Conservation (phyloP, 1,140 invertebrate species). For the Drosophila takahashii region DNA sequence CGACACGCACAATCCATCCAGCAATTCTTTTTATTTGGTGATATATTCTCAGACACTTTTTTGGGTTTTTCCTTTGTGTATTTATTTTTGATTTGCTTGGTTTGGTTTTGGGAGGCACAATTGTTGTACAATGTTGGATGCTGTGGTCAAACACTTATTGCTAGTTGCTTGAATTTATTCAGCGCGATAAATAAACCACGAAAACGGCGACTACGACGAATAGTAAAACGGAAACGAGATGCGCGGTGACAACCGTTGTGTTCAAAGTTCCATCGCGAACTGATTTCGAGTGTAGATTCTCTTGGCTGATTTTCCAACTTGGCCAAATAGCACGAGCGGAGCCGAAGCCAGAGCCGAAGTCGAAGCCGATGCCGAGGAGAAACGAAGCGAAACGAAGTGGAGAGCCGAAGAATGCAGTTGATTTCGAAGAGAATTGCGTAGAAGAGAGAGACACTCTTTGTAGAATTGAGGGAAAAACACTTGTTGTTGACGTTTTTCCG, state of each 20-base stretch:
- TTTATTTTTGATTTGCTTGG: slow-evolving; percentile 5
- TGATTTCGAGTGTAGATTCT: slow-evolving; percentile 47
- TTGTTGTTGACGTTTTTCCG: slow-evolving; percentile 70
- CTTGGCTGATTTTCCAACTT: slow-evolving; percentile 19
- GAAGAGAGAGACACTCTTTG: slow-evolving; percentile 7
- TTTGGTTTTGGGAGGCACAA: slow-evolving; percentile 45
- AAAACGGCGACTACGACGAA: slow-evolving; percentile 37
- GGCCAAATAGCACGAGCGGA: slow-evolving; percentile 10
- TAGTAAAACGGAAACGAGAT: slow-evolving; percentile 66
- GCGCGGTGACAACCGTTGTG: slow-evolving; percentile 70
- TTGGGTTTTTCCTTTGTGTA: not conserved
- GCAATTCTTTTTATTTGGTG: slow-evolving; percentile 7
- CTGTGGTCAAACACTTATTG: slow-evolving; percentile 15
- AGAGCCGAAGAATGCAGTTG: slow-evolving; percentile 34
- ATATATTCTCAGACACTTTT: slow-evolving; percentile 4
- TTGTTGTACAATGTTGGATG: slow-evolving; percentile 24
- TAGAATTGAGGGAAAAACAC: slow-evolving; percentile 66
- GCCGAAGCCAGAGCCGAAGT: slow-evolving; percentile 22
- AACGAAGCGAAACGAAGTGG: slow-evolving; percentile 33
- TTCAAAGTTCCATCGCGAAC: slow-evolving; percentile 84
- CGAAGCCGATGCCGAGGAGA: slow-evolving; percentile 35
- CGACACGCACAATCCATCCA: slow-evolving; percentile 67
- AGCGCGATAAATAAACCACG: slow-evolving; percentile 45
- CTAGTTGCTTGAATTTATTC: slow-evolving; percentile 8
- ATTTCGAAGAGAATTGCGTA: slow-evolving; percentile 19